Conservation (phyloP, 2,888 invertebrate genomes). For the Exocentrus adspersus region DNA sequence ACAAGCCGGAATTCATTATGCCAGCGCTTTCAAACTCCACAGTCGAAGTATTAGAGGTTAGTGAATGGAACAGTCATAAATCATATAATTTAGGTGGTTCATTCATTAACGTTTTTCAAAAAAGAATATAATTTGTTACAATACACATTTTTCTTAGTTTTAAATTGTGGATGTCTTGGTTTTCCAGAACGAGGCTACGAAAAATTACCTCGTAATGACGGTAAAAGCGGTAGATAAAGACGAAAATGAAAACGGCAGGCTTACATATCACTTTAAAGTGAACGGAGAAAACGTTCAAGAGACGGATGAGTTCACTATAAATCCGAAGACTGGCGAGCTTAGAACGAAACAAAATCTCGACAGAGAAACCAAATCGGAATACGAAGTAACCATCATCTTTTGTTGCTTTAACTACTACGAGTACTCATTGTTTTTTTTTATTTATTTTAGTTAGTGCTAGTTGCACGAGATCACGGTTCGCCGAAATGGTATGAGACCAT, state of each 20-base stretch:
- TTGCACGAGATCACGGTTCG: conserved; percentile 84
- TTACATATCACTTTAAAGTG: conserved; percentile 85
- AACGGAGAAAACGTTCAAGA: conserved; percentile 74
- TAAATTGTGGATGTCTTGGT: no score
- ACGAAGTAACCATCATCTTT: conserved; percentile 69
- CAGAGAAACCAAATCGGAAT: conserved; percentile 75
- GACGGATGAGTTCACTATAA: conserved; percentile 84
- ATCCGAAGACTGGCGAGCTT: conserved; percentile 82
- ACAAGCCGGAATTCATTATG: conserved; percentile 82
- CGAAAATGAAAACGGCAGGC: conserved; percentile 82
- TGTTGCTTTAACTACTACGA: not conserved
- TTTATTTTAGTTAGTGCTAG: conserved; percentile 74
- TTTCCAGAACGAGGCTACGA: conserved; percentile 79
- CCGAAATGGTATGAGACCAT: conserved; percentile 84
- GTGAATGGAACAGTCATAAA: no score
- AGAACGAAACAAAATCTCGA: conserved; percentile 83
- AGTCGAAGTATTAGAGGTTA: conserved; percentile 84
- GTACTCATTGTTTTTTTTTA: not conserved
- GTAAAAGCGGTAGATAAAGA: conserved; percentile 86
- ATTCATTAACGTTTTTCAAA: no score
- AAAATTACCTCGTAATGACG: conserved; percentile 81
- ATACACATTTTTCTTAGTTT: no score
- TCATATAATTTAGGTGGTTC: no score
- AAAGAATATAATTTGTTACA: no score
- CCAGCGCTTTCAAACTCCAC: conserved; percentile 81